phyloP scores from a whole-genome alignment of 2,113 vertebrate species.

The Echinops telfairi region DNA sequence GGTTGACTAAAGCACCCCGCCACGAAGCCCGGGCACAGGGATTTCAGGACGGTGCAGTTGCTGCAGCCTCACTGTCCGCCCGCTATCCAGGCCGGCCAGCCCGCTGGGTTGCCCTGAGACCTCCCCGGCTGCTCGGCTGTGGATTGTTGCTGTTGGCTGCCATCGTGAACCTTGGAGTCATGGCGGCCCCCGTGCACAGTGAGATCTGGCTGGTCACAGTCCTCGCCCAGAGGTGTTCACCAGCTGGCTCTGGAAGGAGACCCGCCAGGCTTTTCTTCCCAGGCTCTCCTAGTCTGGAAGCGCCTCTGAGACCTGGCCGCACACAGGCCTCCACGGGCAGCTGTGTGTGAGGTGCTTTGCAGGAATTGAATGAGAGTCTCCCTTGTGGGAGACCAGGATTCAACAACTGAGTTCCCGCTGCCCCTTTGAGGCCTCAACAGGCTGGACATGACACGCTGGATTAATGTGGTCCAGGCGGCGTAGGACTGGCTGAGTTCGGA shows the following conservation, averaged over 20 bases:
- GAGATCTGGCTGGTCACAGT: not conserved
- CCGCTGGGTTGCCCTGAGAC: accelerated
- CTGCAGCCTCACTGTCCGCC: not conserved
- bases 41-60: not conserved
- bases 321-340: too few species aligned
- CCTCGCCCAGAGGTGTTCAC: not conserved
- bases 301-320: not conserved
- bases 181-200: not conserved
- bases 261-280: not conserved
- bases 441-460: not conserved
- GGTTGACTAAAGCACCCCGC: not conserved
- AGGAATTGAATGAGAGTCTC: not conserved
- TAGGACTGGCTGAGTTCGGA: not conserved
- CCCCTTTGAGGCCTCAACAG: not conserved
- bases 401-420: not conserved
- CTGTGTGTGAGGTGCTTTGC: not conserved
- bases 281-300: not conserved
- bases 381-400: not conserved
- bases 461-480: not conserved
- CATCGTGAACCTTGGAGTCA: not conserved
- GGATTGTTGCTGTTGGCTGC: not conserved
- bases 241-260: not conserved
- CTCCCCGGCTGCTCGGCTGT: not conserved
- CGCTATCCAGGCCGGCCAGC: not conserved
- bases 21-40: not conserved